Evolutionary conservation across 2,797 vertebrate species (phyloP), one percentile per base, ranked within the genome.

Genomic region (Cuniculus paca): DNA sequence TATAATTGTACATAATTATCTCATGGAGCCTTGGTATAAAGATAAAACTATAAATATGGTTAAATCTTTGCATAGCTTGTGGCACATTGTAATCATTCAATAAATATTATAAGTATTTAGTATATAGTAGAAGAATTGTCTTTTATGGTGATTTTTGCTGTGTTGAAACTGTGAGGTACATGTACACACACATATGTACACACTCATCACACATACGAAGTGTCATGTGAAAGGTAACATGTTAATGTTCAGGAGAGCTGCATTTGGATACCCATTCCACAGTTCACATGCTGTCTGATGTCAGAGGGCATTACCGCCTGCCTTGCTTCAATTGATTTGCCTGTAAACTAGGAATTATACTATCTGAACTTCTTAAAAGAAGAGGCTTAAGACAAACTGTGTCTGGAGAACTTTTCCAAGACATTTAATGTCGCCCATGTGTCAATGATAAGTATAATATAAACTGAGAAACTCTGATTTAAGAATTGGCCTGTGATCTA

Each of bases 281-380:
- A 65, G 20, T 75, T 48, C n/a, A 0, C 50, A 24, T 63, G 28
- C 75, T 93, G 24, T 92, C 17, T 88, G 31, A 70, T n/a, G 19
- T 82, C 60, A 80, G 39, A 54, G 93, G 85, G 34, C 26, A 2
- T 58, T 75, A 6, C n/a, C 81, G 17, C 56, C 19, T 87, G 6
- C 88, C 42, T 91, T 17, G 2, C 28, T 90, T 93, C 60, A 90
- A 0, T 90, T 65, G 24, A 75, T 77, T 91, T 26, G 36, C 31
- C 42, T 89, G 8, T 80, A 89, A 93, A 89, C 68, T 78, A 83
- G 45, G 3, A 92, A 90, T 96, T 85, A 74, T 52, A 85, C 54
- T 85, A 75, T 6, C 77, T 91, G 84, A 84, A 88, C 9, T 80
- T 54, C 26, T 83, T 68, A 17, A 94, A 95, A 39, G 12, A 24